A percentile compares a stretch with the other conserved stretches of the same genome.
phyloP scores from a whole-genome alignment of 2,797 vertebrate genomes.

The Pipistrellus pipistrellus region DNA sequence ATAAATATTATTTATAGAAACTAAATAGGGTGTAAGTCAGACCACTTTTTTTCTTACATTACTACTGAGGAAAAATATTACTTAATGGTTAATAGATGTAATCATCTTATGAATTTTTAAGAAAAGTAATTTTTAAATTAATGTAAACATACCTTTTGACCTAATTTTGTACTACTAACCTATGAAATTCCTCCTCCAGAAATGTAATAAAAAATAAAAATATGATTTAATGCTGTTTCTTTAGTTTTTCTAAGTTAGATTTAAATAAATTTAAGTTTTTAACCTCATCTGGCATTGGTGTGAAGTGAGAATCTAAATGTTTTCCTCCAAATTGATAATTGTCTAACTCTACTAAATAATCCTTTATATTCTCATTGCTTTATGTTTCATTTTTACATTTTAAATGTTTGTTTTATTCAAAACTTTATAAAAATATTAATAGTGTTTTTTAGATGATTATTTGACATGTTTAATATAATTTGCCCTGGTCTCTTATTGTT shows the following conservation, averaged over 20 bases:
- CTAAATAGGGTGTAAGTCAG: not conserved
- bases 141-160: not conserved
- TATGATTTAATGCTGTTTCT: constrained; percentile 45
- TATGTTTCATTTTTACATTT: constrained; percentile 46
- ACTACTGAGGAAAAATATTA: constrained; percentile 13
- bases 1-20: constrained; percentile 52
- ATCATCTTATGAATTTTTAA: constrained; percentile 54
- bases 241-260: constrained; percentile 58
- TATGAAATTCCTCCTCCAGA: constrained; percentile 30
- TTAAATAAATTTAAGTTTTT: constrained; percentile 66
- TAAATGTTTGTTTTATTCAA: constrained; percentile 32
- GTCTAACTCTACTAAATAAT: constrained; percentile 27
- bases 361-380: constrained; percentile 53
- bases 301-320: constrained; percentile 60
- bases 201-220: constrained; percentile 67
- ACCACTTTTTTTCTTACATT: constrained; percentile 23
- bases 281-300: not conserved
- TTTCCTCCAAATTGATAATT: constrained; percentile 58
- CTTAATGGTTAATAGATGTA: constrained; percentile 36
- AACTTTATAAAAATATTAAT: constrained; percentile 31
- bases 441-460: constrained; percentile 53
- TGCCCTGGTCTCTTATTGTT: constrained; percentile 19
- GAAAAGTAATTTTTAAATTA: constrained; percentile 41
- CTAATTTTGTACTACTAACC: constrained; percentile 37
- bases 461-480: constrained; percentile 28